Evolutionary conservation across 1,140 invertebrate genomes (phyloP).

Genomic region (Tetraneura akinire): DNA sequence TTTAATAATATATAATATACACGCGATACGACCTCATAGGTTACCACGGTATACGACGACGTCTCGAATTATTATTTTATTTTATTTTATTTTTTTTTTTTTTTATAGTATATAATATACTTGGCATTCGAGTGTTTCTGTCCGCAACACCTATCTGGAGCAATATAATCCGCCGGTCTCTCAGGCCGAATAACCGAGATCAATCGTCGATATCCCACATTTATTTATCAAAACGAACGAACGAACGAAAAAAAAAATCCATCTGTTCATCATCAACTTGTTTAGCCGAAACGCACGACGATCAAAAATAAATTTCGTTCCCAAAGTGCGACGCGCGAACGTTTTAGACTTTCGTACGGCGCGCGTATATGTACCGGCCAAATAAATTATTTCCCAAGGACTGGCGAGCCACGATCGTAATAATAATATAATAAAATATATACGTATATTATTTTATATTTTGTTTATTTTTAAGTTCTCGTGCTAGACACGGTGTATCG

Average conservation of each 20-base stretch:
- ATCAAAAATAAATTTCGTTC: slow-evolving; percentile 11
- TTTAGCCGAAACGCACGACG: slow-evolving; percentile 10
- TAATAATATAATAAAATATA: too few relatives aligned
- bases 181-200: slow-evolving; percentile 17
- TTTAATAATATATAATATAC: background rate
- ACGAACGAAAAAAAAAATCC: slow-evolving; percentile 6
- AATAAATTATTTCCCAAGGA: slow-evolving; percentile 27
- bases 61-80: too few relatives aligned
- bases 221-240: slow-evolving; percentile 15
- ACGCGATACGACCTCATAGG: background rate
- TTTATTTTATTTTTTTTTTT: too few relatives aligned
- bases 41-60: background rate
- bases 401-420: background rate
- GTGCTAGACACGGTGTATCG: background rate
- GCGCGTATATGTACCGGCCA: background rate
- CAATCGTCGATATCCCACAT: slow-evolving; percentile 36
- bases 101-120: background rate
- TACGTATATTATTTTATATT: background rate
- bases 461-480: slow-evolving; percentile 10
- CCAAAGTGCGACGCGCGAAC: background rate
- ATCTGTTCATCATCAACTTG: slow-evolving; percentile 34
- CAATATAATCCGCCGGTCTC: slow-evolving; percentile 11
- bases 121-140: slow-evolving; percentile 30
- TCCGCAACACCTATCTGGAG: slow-evolving; percentile 28
- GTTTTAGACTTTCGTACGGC: background rate